These are phyloP conservation scores for Toxotes lorentzi DNA, from an alignment of 2,797 vertebrate genomes.

Conservation along the genomic window DNA sequence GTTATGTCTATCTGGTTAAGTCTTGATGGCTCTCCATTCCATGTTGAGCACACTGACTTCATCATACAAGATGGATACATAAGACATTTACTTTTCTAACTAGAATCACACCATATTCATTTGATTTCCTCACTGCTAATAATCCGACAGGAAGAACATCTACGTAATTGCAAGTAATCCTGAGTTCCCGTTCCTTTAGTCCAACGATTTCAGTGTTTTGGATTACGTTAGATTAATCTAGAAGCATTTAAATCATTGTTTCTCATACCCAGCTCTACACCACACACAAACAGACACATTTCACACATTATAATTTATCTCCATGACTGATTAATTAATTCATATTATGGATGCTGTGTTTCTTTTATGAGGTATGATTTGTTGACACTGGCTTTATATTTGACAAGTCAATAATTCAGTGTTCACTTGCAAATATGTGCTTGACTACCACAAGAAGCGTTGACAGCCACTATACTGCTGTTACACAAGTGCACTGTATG, in stretches of 20 bases:
- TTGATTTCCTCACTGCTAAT: slow-evolving; percentile 9
- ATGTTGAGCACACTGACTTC: background rate
- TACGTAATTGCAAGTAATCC: slow-evolving; percentile 5
- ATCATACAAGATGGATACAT: background rate
- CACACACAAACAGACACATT: slow-evolving; percentile 5
- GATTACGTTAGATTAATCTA: slow-evolving; percentile 3
- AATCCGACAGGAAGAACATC: background rate
- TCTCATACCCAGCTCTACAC: background rate
- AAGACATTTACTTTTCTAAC: slow-evolving; percentile 1
- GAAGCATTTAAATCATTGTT: slow-evolving; percentile 8
- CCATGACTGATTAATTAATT: rapidly evolving
- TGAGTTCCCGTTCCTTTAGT: background rate
- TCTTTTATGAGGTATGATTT: background rate
- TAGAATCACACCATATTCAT: slow-evolving; percentile 20
- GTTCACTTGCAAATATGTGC: background rate
- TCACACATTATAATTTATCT: background rate
- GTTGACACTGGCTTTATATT: background rate
- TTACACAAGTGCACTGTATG: slow-evolving; percentile 33
- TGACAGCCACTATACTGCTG: slow-evolving; percentile 30
- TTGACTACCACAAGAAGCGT: background rate
- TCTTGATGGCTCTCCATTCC: background rate
- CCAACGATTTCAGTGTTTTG: background rate
- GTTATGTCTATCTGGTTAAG: background rate
- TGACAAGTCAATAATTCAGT: slow-evolving; percentile 3
- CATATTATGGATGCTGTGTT: background rate